A percentile compares a stretch with the other conserved stretches of the same genome.
Conservation (phyloP, 1,140 invertebrate genomes). For the Cotesia glomerata region DNA sequence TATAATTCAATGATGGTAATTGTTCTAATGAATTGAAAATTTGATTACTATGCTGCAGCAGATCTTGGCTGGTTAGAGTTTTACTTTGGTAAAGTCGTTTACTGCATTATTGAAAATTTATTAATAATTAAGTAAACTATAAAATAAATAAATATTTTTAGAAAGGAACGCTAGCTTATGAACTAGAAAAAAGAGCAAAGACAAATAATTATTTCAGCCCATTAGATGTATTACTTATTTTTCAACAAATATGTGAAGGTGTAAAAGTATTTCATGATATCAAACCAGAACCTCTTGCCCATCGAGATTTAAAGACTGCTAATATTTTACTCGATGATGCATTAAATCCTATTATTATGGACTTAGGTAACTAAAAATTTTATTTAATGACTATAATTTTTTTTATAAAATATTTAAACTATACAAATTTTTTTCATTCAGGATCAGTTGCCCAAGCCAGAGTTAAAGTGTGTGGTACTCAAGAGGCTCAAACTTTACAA, state of each 20-base stretch:
- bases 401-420: neutral
- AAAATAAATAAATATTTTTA: constrained; percentile 42
- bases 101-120: too few species aligned
- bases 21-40: too few species aligned
- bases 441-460: constrained; percentile 79
- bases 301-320: constrained; percentile 84
- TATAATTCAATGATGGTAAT: too few species aligned
- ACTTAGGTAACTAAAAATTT: constrained; percentile 68
- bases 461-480: constrained; percentile 74
- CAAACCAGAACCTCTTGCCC: constrained; percentile 77
- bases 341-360: constrained; percentile 80
- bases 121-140: too few species aligned
- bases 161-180: constrained; percentile 78
- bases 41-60: too few species aligned
- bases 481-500: constrained; percentile 77
- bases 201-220: constrained; percentile 70
- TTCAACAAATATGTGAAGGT: constrained; percentile 78
- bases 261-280: constrained; percentile 77
- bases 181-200: constrained; percentile 69
- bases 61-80: too few species aligned
- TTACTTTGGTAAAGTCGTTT: too few species aligned
- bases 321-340: constrained; percentile 81
- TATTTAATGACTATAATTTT: neutral
- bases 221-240: constrained; percentile 73
- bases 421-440: constrained; percentile 40